Conservation (phyloP, 2,113 vertebrate genomes). For the Nettapus auritus region DNA sequence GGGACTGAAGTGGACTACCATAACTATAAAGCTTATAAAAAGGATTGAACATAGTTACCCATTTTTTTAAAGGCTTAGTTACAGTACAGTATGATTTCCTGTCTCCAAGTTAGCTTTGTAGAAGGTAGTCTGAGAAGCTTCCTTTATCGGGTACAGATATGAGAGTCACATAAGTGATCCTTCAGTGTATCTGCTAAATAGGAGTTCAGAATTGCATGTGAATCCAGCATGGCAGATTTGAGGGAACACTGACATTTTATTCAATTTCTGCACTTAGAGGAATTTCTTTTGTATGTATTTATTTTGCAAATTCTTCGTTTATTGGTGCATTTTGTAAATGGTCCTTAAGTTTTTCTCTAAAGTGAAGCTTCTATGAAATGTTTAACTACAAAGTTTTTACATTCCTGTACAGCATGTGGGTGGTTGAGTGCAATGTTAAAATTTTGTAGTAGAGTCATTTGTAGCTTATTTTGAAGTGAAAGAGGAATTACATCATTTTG, state of each 20-base stretch:
- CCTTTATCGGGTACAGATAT: accelerated
- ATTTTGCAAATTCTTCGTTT: neutral
- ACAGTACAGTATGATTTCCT: neutral
- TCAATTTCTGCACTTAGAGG: neutral
- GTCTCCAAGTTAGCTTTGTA: neutral
- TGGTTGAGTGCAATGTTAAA: neutral
- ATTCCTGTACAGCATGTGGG: neutral
- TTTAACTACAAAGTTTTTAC: neutral
- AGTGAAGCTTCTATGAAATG: neutral
- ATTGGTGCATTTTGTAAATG: neutral
- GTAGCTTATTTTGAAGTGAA: neutral
- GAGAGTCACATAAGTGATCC: neutral
- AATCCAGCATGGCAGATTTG: neutral
- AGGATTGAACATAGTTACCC: neutral
- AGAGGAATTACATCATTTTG: neutral
- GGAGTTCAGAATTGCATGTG: neutral
- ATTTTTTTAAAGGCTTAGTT: neutral
- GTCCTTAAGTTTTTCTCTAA: neutral
- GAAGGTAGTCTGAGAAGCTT: neutral
- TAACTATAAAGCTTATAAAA: neutral
- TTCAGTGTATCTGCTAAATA: neutral
- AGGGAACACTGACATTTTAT: neutral
- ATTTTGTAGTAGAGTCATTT: neutral
- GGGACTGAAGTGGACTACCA: neutral
- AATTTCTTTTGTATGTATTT: neutral